A percentile compares a stretch with the other conserved stretches of the same genome.
These are phyloP conservation scores for Drosophila setifemur DNA, from an alignment of 1,140 invertebrate species.

Conservation along the genomic window DNA sequence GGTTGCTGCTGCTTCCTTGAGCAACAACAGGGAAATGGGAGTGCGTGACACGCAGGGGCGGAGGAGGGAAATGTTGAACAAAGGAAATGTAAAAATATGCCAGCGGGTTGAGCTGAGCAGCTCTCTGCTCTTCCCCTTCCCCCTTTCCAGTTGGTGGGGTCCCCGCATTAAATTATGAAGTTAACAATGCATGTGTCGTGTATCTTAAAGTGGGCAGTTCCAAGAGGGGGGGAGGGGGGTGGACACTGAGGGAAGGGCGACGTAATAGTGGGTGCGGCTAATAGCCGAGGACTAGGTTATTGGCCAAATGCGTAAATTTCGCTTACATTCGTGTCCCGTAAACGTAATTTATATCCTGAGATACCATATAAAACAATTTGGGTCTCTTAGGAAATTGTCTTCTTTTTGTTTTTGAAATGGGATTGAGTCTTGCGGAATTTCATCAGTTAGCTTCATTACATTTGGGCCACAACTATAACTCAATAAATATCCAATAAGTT, in stretches of 20 bases:
- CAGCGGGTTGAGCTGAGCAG: conserved; percentile 19
- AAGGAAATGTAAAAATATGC: conserved; percentile 43
- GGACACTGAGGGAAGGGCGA: neutral
- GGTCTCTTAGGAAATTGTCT: no score
- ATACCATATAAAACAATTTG: no score
- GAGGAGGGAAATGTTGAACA: conserved; percentile 5
- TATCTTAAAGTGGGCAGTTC: neutral
- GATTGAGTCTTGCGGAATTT: no score
- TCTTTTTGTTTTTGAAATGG: no score
- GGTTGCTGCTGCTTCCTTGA: conserved; percentile 61
- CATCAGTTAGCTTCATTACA: no score
- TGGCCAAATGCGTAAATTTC: neutral
- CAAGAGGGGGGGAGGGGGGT: neutral
- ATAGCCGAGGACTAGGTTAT: conserved; percentile 5
- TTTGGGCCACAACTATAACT: no score
- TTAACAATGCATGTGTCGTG: conserved; percentile 26
- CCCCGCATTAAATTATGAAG: conserved; percentile 33
- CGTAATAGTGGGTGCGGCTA: conserved; percentile 27
- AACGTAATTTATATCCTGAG: neutral
- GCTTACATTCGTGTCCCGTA: neutral
- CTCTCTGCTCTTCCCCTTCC: neutral
- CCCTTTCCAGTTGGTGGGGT: conserved; percentile 12
- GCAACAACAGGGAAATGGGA: conserved; percentile 34
- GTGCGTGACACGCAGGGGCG: neutral
- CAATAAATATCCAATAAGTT: no score